Conservation (phyloP, 92 coral and sea anemone species). For the Porites cylindrica region DNA sequence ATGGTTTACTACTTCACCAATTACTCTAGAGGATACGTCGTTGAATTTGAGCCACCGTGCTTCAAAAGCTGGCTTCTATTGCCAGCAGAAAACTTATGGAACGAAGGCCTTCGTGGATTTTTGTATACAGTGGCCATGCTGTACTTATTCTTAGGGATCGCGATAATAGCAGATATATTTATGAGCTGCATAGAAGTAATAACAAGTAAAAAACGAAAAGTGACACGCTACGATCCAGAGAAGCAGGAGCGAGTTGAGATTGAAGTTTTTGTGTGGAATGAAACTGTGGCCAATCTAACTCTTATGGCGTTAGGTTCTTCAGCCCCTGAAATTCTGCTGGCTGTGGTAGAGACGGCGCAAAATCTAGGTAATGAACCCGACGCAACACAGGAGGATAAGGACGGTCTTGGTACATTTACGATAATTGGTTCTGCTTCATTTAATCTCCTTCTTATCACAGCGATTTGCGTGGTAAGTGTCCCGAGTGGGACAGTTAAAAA, state of each 20-base stretch:
- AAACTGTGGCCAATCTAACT: constrained; percentile 88
- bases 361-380: constrained; percentile 54
- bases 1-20: constrained; percentile 73
- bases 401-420: constrained; percentile 91
- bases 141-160: constrained; percentile 85
- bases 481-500: constrained; percentile 78
- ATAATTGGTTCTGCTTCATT: constrained; percentile 92
- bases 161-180: constrained; percentile 92
- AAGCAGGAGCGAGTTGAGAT: constrained; percentile 82
- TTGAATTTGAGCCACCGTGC: constrained; percentile 69
- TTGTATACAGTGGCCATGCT: constrained; percentile 77
- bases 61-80: constrained; percentile 85
- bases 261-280: constrained; percentile 94
- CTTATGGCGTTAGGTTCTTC: constrained; percentile 93
- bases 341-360: constrained; percentile 85
- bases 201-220: constrained; percentile 85
- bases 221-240: constrained; percentile 82
- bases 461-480: constrained; percentile 86
- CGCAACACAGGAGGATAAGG: constrained; percentile 51
- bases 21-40: constrained; percentile 77
- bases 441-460: constrained; percentile 85
- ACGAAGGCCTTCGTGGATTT: constrained; percentile 72
- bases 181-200: constrained; percentile 91
- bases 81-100: constrained; percentile 85
- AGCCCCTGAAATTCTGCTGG: constrained; percentile 86